Conservation (phyloP, 2,797 vertebrate species). For the Sphenopsis melanotis region DNA sequence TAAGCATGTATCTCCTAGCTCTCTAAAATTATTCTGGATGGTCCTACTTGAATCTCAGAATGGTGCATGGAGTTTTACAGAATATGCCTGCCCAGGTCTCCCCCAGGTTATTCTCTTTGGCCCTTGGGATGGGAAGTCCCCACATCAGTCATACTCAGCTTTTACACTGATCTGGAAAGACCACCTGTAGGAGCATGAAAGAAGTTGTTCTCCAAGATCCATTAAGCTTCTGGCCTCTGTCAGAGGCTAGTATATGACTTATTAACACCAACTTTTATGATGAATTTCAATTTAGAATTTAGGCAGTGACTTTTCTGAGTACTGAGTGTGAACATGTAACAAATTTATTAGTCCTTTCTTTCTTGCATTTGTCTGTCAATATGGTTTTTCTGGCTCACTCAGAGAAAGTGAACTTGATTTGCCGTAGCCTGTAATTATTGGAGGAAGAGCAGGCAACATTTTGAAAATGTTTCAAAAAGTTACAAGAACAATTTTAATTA, state of each 20-base stretch:
- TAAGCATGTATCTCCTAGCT: not conserved
- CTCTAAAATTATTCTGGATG: not conserved
- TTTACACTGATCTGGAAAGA: not conserved
- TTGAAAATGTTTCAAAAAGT: not conserved
- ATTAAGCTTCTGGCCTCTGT: not conserved
- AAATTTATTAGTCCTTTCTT: not conserved
- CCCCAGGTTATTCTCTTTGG: not conserved
- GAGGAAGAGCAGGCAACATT: conserved; percentile 4
- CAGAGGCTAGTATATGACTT: not conserved
- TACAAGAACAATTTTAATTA: conserved; percentile 26
- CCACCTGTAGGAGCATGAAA: not conserved
- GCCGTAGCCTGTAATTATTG: not conserved
- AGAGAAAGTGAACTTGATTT: not conserved
- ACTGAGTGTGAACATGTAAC: not conserved
- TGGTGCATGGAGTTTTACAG: not conserved
- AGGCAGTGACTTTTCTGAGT: not conserved
- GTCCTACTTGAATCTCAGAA: not conserved
- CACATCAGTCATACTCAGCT: not conserved
- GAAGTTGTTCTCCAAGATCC: not conserved
- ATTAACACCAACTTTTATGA: not conserved
- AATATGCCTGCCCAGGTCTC: not conserved
- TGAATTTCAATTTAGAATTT: not conserved
- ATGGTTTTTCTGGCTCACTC: not conserved
- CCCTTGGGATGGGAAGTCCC: not conserved
- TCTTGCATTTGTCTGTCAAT: not conserved